phyloP scores from a whole-genome alignment of 2,797 vertebrate species.

The Sebastes ruberrimus region DNA sequence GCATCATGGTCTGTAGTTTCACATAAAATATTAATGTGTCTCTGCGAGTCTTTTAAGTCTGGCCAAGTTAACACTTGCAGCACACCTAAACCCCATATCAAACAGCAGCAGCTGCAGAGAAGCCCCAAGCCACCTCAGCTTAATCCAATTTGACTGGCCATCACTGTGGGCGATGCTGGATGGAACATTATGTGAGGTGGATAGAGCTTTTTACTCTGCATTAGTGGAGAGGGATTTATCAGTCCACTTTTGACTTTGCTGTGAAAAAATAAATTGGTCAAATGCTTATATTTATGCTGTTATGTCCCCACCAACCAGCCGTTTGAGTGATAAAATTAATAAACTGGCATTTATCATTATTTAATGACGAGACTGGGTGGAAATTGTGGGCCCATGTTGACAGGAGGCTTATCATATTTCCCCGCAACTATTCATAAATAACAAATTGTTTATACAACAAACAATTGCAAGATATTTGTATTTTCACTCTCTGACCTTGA shows the following conservation, averaged over 20 bases:
- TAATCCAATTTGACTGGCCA: slow-evolving; percentile 88
- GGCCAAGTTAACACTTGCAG: slow-evolving; percentile 81
- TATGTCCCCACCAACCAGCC: slow-evolving; percentile 19
- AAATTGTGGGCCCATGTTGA: not conserved
- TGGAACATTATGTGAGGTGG: slow-evolving; percentile 80
- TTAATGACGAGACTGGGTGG: not conserved
- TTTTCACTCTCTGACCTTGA: slow-evolving; percentile 44
- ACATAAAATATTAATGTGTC: slow-evolving; percentile 76
- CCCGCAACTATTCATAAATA: not conserved
- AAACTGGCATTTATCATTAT: slow-evolving; percentile 20
- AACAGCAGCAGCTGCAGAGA: slow-evolving; percentile 82
- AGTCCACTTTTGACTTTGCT: slow-evolving; percentile 70
- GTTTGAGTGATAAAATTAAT: slow-evolving; percentile 47
- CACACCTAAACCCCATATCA: slow-evolving; percentile 87
- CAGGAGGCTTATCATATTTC: not conserved
- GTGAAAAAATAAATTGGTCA: slow-evolving; percentile 62
- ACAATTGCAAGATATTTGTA: not conserved
- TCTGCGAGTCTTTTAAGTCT: slow-evolving; percentile 77
- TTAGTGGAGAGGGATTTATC: slow-evolving; percentile 76
- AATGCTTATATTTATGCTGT: slow-evolving; percentile 44
- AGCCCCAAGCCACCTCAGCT: slow-evolving; percentile 82
- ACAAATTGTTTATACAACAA: not conserved
- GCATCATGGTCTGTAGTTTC: slow-evolving; percentile 61
- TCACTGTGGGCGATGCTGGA: slow-evolving; percentile 83
- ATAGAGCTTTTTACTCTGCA: slow-evolving; percentile 79